Conservation (phyloP, 2,797 vertebrate genomes). For the Cossypha caffra region DNA sequence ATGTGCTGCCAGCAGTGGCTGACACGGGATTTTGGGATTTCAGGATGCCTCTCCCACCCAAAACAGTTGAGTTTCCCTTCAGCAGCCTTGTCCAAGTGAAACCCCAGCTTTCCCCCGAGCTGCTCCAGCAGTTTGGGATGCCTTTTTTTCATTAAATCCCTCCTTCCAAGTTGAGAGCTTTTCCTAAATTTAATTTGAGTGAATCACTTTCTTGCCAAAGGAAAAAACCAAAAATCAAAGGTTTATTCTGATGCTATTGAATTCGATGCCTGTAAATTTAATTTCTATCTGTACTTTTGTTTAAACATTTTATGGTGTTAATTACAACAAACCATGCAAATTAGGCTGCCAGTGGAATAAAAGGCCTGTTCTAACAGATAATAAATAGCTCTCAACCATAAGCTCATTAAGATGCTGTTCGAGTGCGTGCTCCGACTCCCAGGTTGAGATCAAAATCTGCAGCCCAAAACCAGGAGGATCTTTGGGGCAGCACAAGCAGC, state of each 20-base stretch:
- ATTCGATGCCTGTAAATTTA: conserved; percentile 38
- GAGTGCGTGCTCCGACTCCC: neutral
- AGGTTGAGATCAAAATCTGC: conserved; percentile 36
- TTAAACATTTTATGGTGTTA: conserved; percentile 47
- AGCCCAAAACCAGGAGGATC: neutral
- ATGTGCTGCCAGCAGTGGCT: rapidly evolving
- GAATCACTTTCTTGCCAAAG: conserved; percentile 60
- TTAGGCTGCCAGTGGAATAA: conserved; percentile 33
- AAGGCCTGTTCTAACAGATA: conserved; percentile 31
- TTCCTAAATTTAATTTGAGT: conserved; percentile 57
- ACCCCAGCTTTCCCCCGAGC: neutral
- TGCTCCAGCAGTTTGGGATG: neutral
- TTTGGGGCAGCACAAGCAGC: neutral
- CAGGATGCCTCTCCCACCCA: neutral
- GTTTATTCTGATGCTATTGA: conserved; percentile 42
- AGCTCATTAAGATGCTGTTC: conserved; percentile 7
- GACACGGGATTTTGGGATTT: rapidly evolving
- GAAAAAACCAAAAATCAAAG: conserved; percentile 50
- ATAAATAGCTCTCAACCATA: conserved; percentile 22
- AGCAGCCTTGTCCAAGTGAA: neutral
- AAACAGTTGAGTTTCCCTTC: neutral
- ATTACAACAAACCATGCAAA: conserved; percentile 54
- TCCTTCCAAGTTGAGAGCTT: neutral
- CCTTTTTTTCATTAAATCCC: conserved; percentile 45
- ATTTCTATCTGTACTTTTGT: conserved; percentile 62